Base-by-base conservation (phyloP, 2,113 vertebrate species). In the Etheostoma spectabile region DNA sequence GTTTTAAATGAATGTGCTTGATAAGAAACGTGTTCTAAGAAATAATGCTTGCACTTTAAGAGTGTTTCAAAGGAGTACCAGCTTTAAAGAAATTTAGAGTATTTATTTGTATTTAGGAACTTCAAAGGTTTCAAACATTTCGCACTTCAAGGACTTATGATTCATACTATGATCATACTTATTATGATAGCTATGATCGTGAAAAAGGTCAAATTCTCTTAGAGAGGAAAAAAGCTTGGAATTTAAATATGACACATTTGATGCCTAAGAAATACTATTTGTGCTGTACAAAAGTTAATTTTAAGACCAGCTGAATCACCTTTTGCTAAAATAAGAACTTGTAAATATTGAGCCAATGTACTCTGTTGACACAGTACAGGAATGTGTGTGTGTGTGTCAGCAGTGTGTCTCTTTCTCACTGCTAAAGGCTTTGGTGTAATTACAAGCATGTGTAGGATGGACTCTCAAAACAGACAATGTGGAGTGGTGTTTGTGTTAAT, bases 331-430 rank as follows among this genome's bases (percentile, higher is more conserved):
- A 24, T 51, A 38, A 46, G n/a, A 30, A 59, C 60, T 46, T 33
- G 7, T 19, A 56, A 57, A 35, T n/a, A 66, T 91, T 93, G 90
- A 92, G 89, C 95, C 94, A 93, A 94, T 94, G 90, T 93, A 86
- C 93, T 91, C 93, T 94, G 93, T 95, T 95, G 93, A 95, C 93
- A 88, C 77, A 95, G 94, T 91, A 87, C 95, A 95, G 96, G 97
- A 98, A 97, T 98, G 96, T 97, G 95, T 95, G 38, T 95, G 38
- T 42, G 92, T 95, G 92, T 96, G 95, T 97, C 97, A 98, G 97
- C 97, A 96, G 82, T 93, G 92, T 94, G 87, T 94, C 91, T 93
- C 89, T 96, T 96, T 93, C 94, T 95, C 93, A 88, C 83, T 80
- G 71, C 75, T 62, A 52, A 84, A 79, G 94, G 76, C 94, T 93